phyloP scores from a whole-genome alignment of 2,113 vertebrate species.

The Smithornis capensis region DNA sequence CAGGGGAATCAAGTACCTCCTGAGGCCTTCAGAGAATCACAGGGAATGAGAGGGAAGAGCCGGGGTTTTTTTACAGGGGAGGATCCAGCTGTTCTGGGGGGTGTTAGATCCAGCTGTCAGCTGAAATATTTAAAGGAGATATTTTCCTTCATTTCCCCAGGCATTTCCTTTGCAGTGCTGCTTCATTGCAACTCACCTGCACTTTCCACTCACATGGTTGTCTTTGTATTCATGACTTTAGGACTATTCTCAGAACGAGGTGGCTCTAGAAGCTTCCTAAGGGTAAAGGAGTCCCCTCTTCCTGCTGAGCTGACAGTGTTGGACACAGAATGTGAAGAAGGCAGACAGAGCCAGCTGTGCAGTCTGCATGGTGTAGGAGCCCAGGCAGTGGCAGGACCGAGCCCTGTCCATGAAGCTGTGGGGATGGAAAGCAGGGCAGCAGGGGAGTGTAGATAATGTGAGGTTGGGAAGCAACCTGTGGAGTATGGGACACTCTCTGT shows the following conservation, averaged over 20 bases:
- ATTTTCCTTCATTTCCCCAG: not conserved
- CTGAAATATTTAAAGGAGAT: slow-evolving; percentile 48
- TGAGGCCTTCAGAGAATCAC: not conserved
- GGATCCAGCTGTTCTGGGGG: slow-evolving; percentile 16
- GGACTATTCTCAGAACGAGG: not conserved
- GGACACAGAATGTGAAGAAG: not conserved
- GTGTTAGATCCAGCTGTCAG: slow-evolving; percentile 37
- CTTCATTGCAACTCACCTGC: not conserved
- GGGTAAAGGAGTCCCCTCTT: not conserved
- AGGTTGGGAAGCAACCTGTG: not conserved
- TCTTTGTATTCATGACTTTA: not conserved
- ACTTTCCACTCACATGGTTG: not conserved
- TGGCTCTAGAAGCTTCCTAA: not conserved
- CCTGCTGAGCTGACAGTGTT: not conserved
- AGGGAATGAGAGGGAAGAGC: not conserved
- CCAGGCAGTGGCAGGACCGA: not conserved
- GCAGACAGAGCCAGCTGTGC: not conserved
- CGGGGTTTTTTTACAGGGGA: not conserved
- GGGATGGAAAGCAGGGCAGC: not conserved
- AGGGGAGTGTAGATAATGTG: not conserved
- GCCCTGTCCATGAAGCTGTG: not conserved
- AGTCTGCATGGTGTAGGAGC: accelerated
- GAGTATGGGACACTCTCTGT: not conserved
- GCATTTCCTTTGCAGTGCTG: not conserved
- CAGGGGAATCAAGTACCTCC: not conserved